Percentiles rank a stretch among this genome's conserved stretches.
phyloP scores from a whole-genome alignment of 1,140 invertebrate genomes.

The Papilio polytes region DNA sequence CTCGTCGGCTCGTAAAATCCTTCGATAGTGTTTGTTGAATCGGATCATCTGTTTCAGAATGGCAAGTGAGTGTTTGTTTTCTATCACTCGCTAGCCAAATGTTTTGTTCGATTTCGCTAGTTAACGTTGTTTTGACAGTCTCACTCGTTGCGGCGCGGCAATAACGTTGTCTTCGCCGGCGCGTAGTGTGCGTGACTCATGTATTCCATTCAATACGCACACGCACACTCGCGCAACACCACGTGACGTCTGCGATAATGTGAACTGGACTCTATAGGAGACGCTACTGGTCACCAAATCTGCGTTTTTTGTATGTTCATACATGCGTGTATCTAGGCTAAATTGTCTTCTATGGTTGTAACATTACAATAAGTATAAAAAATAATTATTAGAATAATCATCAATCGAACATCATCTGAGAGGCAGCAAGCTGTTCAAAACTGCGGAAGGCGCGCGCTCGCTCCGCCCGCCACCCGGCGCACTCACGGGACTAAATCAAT shows the following conservation, averaged over 20 bases:
- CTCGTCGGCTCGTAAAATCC: conserved; percentile 63
- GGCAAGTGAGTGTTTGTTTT: conserved; percentile 74
- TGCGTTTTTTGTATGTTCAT: no score
- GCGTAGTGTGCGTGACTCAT: conserved; percentile 43
- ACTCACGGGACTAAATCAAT: conserved; percentile 79
- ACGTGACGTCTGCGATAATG: neutral
- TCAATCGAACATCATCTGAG: conserved; percentile 25
- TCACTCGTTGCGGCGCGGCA: conserved; percentile 59
- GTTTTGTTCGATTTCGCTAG: conserved; percentile 69
- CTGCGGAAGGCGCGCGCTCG: conserved; percentile 51
- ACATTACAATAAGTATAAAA: neutral
- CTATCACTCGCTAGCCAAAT: conserved; percentile 72
- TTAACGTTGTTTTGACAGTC: conserved; percentile 74
- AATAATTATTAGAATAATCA: conserved; percentile 50
- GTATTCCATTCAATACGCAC: neutral
- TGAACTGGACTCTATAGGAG: neutral
- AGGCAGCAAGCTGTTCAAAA: conserved; percentile 47
- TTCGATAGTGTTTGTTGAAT: conserved; percentile 68
- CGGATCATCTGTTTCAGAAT: conserved; percentile 64
- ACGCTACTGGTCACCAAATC: neutral
- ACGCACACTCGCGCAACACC: conserved; percentile 4
- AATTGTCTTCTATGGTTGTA: neutral
- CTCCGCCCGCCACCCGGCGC: neutral
- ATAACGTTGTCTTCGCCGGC: conserved; percentile 67
- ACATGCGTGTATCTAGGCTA: neutral